phyloP scores from a whole-genome alignment of 37 sponge, comb jelly and placozoan species.

The Spongilla lacustris region DNA sequence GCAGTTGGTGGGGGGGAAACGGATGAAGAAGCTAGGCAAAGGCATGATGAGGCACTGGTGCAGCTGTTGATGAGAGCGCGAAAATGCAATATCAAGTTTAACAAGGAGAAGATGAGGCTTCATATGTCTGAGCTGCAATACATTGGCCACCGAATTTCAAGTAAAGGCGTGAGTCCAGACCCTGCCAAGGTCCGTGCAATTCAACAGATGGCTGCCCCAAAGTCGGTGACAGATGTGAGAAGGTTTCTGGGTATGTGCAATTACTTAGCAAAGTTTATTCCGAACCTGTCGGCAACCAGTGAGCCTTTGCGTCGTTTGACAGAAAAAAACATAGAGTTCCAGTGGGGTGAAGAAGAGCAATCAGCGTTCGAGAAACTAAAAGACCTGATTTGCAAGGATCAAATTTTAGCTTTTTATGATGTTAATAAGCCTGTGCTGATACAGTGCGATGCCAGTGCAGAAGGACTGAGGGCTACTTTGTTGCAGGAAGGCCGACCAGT shows the following conservation, averaged over 20 bases:
- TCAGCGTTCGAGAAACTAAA: too few species aligned
- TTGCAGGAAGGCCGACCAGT: slow-evolving; percentile 29
- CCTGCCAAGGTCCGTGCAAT: slow-evolving; percentile 23
- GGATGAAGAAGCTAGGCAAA: neutral
- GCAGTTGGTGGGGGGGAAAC: slow-evolving; percentile 19
- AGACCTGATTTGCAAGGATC: neutral
- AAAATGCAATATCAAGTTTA: neutral
- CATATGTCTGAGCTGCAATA: neutral
- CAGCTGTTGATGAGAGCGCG: slow-evolving; percentile 16
- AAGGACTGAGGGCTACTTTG: slow-evolving; percentile 23
- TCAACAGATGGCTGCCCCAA: neutral
- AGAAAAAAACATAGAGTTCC: too few species aligned
- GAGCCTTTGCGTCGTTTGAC: neutral
- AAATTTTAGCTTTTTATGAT: slow-evolving; percentile 12
- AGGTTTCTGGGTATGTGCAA: slow-evolving; percentile 15
- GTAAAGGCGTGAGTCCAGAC: slow-evolving; percentile 16
- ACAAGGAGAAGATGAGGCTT: slow-evolving; percentile 4
- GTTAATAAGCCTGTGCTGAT: neutral
- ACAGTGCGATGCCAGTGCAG: slow-evolving; percentile 33
- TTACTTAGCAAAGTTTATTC: slow-evolving; percentile 24
- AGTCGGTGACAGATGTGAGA: neutral
- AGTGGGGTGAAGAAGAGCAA: too few species aligned
- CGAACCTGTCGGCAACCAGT: slow-evolving; percentile 5
- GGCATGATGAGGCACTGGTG: slow-evolving; percentile 9
- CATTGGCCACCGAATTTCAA: slow-evolving; percentile 3